phyloP scores from a whole-genome alignment of 2,113 vertebrate species.

The Ceuthmochares aereus region DNA sequence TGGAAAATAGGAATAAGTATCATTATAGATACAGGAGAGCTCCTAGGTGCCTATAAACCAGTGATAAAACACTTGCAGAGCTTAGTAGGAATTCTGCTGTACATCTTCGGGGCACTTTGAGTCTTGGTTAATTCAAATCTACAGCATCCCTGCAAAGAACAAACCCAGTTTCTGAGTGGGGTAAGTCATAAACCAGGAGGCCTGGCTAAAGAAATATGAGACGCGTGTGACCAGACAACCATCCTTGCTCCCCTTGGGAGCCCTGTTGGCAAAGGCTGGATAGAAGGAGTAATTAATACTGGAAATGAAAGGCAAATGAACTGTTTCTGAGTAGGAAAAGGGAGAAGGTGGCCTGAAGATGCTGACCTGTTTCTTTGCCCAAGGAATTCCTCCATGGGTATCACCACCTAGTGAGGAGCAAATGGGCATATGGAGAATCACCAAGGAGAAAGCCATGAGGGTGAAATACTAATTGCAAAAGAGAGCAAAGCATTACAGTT shows the following conservation, averaged over 20 bases:
- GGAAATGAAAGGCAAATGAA: background rate
- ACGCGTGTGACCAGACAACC: background rate
- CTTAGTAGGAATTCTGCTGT: background rate
- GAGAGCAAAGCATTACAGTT: rapidly evolving
- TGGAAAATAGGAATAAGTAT: background rate
- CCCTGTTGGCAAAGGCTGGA: background rate
- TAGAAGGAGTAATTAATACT: background rate
- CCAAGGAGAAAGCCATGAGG: background rate
- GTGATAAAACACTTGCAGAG: background rate
- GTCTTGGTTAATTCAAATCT: background rate
- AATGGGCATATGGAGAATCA: background rate
- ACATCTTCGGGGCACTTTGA: rapidly evolving
- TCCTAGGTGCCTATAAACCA: background rate
- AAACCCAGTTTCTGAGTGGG: background rate
- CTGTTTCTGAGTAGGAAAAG: background rate
- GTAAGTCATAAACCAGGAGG: background rate
- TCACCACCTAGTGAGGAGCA: background rate
- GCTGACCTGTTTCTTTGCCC: background rate
- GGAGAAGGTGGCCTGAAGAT: background rate
- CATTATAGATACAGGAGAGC: background rate
- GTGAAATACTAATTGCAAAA: background rate
- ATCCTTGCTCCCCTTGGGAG: background rate
- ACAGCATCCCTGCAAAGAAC: background rate
- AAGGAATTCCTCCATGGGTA: background rate
- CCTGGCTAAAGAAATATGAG: background rate